These are phyloP conservation scores for Ennomos erosarius DNA, from an alignment of 2,888 invertebrate genomes.

Conservation along the genomic window DNA sequence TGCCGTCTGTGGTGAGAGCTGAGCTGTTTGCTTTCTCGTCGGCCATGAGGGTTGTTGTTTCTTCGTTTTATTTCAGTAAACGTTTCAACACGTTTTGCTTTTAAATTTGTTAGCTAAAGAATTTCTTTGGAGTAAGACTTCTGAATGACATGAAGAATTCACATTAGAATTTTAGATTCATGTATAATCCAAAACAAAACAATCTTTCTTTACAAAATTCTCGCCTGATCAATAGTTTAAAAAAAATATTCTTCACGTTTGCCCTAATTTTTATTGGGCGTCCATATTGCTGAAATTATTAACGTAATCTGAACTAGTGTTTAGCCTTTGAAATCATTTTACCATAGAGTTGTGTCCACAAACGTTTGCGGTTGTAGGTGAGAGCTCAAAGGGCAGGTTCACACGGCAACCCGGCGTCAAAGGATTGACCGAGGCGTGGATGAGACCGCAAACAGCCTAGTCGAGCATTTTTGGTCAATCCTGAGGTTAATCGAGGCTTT, in stretches of 20 bases:
- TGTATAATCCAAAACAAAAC: too few relatives aligned
- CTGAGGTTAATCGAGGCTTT: slow-evolving; percentile 49
- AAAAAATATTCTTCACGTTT: too few relatives aligned
- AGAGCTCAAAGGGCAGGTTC: slow-evolving; percentile 70
- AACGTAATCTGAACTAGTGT: too few relatives aligned
- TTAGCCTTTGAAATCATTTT: slow-evolving; percentile 46
- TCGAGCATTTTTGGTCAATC: slow-evolving; percentile 57
- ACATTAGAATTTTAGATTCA: slow-evolving; percentile 3
- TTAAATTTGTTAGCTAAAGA: neutral
- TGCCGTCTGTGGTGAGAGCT: slow-evolving; percentile 30
- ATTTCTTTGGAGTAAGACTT: too few relatives aligned
- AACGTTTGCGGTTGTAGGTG: slow-evolving; percentile 80
- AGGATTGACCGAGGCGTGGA: slow-evolving; percentile 75
- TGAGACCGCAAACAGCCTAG: slow-evolving; percentile 66
- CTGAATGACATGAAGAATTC: neutral
- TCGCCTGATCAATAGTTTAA: too few relatives aligned
- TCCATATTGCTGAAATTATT: too few relatives aligned
- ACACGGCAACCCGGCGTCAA: slow-evolving; percentile 62
- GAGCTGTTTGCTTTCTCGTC: slow-evolving; percentile 30
- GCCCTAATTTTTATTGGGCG: too few relatives aligned
- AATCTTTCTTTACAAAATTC: too few relatives aligned
- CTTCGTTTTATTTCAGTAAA: slow-evolving; percentile 2
- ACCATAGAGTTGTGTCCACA: slow-evolving; percentile 65
- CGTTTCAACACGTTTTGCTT: neutral
- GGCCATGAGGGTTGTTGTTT: slow-evolving; percentile 11